Base-by-base conservation (phyloP, 2,113 vertebrate species). In the Mesoclemmys tuberculata region DNA sequence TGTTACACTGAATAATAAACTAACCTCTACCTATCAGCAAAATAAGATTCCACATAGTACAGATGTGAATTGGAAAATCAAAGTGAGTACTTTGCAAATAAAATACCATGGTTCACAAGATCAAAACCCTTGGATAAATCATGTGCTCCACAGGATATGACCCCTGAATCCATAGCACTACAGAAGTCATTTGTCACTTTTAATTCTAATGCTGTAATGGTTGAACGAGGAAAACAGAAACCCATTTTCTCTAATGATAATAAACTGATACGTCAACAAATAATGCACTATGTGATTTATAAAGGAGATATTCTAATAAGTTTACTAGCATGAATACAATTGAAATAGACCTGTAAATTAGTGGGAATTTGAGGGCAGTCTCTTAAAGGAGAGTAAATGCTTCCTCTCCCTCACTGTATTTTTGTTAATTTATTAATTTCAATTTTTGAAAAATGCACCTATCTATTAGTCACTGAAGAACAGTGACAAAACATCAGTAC, bases 41-140 rank as follows among this genome's bases (percentile, higher is more conserved):
- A 93, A 80, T 81, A 6, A 26, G 4, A 79, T 52, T 14, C 79
- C 6, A 71, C 1, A 5, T 74, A 90, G n/a, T 85, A 93, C 95
- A 93, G 0, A 80, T 26, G 41, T 79, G 24, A 64, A 54, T 56
- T 75, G 18, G 52, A 93, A 96, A 89, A 93, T 13, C 0, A 29
- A 80, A 51, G 38, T 2, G 85, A 96, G 82, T 61, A 93, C 91
- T 94, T 97, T 96, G 27, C 16, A 96, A 95, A 94, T 95, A 88
- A 95, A 97, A 96, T 89, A 64, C 3, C 10, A 22, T 12, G 51
- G 79, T 85, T 71, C 88, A 85, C 8, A 74, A 89, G 38, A 91
- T 87, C 75, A 90, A 89, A 92, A 87, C 8, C 44, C 74, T 85
- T n/a, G 75, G 13, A 77, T 88, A 95, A 97, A 94, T 95, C 89